Conservation (phyloP, 2,113 vertebrate species). For the Melanerpes aurifrons region DNA sequence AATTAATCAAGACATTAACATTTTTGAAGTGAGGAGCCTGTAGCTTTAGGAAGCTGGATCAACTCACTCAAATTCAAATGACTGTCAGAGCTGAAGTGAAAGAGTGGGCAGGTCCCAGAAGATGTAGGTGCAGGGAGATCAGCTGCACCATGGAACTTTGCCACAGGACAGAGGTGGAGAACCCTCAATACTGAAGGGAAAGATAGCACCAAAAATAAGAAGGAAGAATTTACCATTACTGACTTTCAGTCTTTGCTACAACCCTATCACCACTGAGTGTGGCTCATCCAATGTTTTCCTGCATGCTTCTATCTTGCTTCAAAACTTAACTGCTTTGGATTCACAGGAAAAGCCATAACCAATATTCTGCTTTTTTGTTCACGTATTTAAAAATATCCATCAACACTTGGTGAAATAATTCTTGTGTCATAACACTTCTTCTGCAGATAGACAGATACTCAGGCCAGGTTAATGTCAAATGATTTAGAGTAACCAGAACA, state of each 20-base stretch:
- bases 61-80: not conserved
- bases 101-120: not conserved
- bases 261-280: not conserved
- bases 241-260: accelerated
- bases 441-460: not conserved
- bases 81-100: not conserved
- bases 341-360: not conserved
- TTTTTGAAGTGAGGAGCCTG: not conserved
- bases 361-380: not conserved
- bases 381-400: not conserved
- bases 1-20: not conserved
- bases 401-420: not conserved
- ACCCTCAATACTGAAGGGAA: not conserved
- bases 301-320: not conserved
- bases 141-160: not conserved
- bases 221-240: not conserved
- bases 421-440: not conserved
- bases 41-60: not conserved
- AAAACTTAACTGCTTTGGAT: not conserved
- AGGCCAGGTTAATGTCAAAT: not conserved
- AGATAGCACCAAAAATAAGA: not conserved
- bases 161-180: not conserved
- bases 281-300: not conserved
- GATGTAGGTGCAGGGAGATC: not conserved
- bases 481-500: not conserved